Evolutionary conservation across 1,140 invertebrate species (phyloP).

Genomic region (Telenomus remus): DNA sequence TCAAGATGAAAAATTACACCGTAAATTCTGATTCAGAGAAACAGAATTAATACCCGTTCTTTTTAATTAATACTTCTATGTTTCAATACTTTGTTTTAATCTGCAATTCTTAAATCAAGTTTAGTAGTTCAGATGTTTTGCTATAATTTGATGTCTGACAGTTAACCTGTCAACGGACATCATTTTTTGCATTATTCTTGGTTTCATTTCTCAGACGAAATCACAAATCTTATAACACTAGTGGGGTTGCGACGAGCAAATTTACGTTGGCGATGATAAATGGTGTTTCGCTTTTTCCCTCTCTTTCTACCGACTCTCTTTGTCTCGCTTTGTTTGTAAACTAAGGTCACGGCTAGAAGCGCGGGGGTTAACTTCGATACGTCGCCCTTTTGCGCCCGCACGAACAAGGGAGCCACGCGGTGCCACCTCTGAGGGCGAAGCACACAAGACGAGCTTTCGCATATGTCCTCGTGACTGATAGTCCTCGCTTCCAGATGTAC

Average conservation of each 20-base stretch:
- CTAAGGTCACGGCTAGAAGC: constrained; percentile 43
- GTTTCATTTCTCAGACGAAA: constrained; percentile 43
- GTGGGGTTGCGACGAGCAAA: constrained; percentile 59
- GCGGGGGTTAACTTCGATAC: constrained; percentile 50
- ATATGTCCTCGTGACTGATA: constrained; percentile 75
- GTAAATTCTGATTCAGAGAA: too few species aligned
- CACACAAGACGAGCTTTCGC: constrained; percentile 62
- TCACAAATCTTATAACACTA: constrained; percentile 38
- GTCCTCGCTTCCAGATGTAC: constrained; percentile 75
- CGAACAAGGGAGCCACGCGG: constrained; percentile 43
- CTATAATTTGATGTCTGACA: too few species aligned
- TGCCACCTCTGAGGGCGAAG: constrained; percentile 37
- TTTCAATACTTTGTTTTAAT: too few species aligned
- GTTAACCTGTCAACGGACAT: background rate
- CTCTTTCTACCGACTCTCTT: constrained; percentile 11
- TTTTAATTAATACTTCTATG: too few species aligned
- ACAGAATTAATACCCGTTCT: too few species aligned
- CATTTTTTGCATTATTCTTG: constrained; percentile 48
- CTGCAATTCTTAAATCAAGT: too few species aligned
- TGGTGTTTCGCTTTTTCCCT: constrained; percentile 64
- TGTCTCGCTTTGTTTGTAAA: constrained; percentile 27
- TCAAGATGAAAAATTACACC: too few species aligned
- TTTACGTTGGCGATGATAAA: constrained; percentile 73
- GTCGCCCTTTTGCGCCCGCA: constrained; percentile 36
- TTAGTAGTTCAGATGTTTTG: too few species aligned